Evolutionary conservation across 2,797 vertebrate species (phyloP).

Genomic region (Acanthurus leucopareius): DNA sequence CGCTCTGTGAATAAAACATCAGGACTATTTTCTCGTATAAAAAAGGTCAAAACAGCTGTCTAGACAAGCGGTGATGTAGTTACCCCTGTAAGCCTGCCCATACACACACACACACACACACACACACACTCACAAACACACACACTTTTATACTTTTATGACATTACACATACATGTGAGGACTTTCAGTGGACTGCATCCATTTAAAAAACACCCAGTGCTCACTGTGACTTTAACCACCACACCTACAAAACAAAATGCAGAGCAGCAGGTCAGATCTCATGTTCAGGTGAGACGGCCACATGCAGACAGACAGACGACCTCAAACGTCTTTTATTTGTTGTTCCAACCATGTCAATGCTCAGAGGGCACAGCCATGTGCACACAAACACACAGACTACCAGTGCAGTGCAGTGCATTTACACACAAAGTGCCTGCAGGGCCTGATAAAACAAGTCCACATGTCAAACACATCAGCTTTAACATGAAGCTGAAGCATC

Average conservation of each 20-base stretch:
- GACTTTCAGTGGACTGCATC: neutral
- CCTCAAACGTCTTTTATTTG: slow-evolving; percentile 44
- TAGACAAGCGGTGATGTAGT: slow-evolving; percentile 45
- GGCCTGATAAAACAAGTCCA: too few relatives aligned
- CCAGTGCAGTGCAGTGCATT: slow-evolving; percentile 4
- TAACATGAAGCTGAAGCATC: neutral
- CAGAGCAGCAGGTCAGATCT: neutral
- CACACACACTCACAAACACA: neutral
- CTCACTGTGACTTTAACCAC: neutral
- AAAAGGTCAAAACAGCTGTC: slow-evolving; percentile 68
- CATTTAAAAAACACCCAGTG: neutral
- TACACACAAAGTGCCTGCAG: too few relatives aligned
- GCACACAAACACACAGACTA: neutral
- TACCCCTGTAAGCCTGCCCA: neutral
- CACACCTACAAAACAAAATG: neutral
- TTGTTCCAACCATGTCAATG: slow-evolving; percentile 32
- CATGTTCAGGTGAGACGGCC: slow-evolving; percentile 51
- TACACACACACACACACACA: neutral
- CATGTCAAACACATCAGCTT: slow-evolving; percentile 42
- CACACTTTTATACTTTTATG: neutral
- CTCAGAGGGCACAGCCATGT: slow-evolving; percentile 22
- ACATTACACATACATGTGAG: slow-evolving; percentile 3
- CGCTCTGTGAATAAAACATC: slow-evolving; percentile 67
- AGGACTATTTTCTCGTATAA: slow-evolving; percentile 44
- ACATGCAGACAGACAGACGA: slow-evolving; percentile 32